Evolutionary conservation across 2,888 invertebrate genomes (phyloP).

Genomic region (Heliconius sara): DNA sequence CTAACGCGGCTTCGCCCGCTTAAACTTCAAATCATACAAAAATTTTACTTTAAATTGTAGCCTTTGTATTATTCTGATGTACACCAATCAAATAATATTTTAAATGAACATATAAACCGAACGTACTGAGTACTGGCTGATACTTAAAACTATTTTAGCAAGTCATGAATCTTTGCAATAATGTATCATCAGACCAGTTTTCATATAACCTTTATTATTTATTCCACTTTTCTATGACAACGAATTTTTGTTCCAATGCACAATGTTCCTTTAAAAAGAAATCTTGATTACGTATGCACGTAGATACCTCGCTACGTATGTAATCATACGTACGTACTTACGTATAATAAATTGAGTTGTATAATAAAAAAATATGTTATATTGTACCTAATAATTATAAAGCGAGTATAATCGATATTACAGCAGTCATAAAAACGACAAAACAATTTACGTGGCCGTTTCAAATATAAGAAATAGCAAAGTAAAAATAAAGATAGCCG

Average conservation of each 20-base stretch:
- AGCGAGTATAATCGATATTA: background rate
- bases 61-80: no score
- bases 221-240: no score
- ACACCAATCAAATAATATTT: background rate
- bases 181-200: no score
- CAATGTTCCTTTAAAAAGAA: no score
- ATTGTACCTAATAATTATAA: background rate
- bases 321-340: no score
- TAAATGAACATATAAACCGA: background rate
- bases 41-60: no score
- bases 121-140: background rate
- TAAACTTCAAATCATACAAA: no score
- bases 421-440: background rate
- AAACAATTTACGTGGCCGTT: slow-evolving; percentile 12
- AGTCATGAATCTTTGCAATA: background rate
- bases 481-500: slow-evolving; percentile 32
- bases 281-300: no score
- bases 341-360: background rate
- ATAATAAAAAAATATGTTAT: background rate
- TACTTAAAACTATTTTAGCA: background rate
- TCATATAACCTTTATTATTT: no score
- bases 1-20: no score
- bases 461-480: slow-evolving; percentile 8
- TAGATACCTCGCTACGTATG: no score
- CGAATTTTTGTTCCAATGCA: no score